phyloP scores from a whole-genome alignment of 2,888 invertebrate species.

The Pharmacophagus antenor region DNA sequence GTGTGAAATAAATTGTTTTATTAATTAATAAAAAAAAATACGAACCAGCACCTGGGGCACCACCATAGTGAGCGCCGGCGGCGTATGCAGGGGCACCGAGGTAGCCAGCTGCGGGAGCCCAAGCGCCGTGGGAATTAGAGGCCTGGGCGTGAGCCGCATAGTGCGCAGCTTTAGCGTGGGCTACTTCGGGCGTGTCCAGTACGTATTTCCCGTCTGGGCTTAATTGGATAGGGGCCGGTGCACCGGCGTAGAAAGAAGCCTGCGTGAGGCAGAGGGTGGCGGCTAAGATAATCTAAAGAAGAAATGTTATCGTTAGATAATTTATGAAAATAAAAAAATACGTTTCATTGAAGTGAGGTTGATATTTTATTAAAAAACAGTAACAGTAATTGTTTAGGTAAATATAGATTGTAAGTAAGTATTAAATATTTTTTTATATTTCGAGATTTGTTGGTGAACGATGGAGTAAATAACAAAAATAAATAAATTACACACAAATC shows the following conservation, averaged over 20 bases:
- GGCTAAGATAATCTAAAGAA: constrained; percentile 71
- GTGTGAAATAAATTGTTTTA: neutral
- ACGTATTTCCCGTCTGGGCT: constrained; percentile 77
- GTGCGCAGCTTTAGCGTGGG: constrained; percentile 75
- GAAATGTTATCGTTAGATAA: neutral
- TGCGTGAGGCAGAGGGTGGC: constrained; percentile 75
- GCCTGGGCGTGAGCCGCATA: constrained; percentile 74
- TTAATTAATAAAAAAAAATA: constrained; percentile 11
- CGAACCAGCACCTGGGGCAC: constrained; percentile 72
- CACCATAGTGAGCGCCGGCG: constrained; percentile 61
- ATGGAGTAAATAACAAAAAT: no score
- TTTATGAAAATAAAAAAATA: neutral
- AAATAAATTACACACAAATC: no score
- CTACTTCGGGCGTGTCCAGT: constrained; percentile 79
- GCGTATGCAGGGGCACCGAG: constrained; percentile 53
- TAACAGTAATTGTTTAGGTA: no score
- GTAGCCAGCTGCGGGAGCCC: constrained; percentile 62
- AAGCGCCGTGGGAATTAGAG: constrained; percentile 70
- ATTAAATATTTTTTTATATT: no score
- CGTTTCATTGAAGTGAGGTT: no score
- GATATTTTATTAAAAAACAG: no score
- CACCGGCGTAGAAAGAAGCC: constrained; percentile 77
- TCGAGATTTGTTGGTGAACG: no score
- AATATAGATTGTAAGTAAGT: no score
- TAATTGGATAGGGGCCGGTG: constrained; percentile 70